A percentile compares a stretch with the other conserved stretches of the same genome.
Evolutionary conservation across 2,113 vertebrate genomes (phyloP).

Genomic region (Panthera leo): DNA sequence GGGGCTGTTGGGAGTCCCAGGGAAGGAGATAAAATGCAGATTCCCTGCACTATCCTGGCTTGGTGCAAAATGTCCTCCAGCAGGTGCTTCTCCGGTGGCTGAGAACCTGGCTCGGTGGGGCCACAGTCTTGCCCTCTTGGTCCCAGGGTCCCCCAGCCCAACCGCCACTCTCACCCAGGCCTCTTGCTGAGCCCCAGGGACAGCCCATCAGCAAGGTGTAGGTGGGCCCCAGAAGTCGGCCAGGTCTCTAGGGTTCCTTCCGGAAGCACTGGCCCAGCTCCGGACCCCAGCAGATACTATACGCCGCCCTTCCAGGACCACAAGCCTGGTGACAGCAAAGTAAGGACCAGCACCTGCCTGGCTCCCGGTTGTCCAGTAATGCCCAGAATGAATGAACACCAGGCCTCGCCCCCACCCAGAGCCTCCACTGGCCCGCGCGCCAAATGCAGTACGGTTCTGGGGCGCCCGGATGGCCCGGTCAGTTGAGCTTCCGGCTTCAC

Average conservation of each 20-base stretch:
- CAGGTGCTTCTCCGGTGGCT: too few relatives aligned
- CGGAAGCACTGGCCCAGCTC: not conserved
- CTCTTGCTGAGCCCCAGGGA: not conserved
- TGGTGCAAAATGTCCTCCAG: not conserved
- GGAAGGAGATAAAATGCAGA: not conserved
- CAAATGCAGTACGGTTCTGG: not conserved
- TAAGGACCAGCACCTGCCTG: accelerated
- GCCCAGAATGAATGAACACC: accelerated
- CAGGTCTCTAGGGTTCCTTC: not conserved
- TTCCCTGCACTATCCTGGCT: not conserved
- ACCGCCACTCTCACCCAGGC: not conserved
- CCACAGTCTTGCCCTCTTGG: accelerated
- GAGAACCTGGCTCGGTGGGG: accelerated
- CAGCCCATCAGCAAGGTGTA: not conserved
- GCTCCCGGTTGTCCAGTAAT: accelerated
- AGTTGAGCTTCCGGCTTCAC: too few relatives aligned
- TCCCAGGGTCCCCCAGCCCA: not conserved
- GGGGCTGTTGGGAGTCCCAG: not conserved
- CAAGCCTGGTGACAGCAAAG: not conserved
- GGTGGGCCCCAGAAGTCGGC: accelerated
- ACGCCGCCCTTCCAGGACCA: not conserved
- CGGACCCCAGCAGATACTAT: not conserved
- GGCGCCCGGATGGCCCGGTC: too few relatives aligned
- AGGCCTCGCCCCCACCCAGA: accelerated
- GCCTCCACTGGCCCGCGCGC: not conserved